Conservation (phyloP, 2,113 vertebrate genomes). For the Helogale parvula region DNA sequence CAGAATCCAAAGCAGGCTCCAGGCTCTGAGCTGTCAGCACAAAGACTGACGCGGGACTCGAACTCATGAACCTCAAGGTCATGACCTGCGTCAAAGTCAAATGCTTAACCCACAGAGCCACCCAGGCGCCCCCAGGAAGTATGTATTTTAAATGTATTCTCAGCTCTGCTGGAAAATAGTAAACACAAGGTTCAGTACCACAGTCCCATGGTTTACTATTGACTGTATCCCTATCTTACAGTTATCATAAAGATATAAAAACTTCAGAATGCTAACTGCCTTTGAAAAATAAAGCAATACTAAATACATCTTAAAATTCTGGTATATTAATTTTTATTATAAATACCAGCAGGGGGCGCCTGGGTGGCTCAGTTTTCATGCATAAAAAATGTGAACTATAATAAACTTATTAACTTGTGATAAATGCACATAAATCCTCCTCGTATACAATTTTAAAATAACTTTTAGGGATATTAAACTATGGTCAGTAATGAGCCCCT, state of each 20-base stretch:
- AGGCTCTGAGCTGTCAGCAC: too few species aligned
- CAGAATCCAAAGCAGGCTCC: too few species aligned
- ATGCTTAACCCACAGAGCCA: too few species aligned
- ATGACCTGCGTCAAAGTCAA: too few species aligned
- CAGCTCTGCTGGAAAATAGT: neutral
- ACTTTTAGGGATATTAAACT: neutral
- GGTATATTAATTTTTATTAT: constrained; percentile 12
- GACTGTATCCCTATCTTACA: neutral
- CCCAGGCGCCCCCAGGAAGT: neutral
- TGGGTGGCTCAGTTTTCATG: neutral
- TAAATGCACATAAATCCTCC: neutral
- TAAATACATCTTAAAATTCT: constrained; percentile 7
- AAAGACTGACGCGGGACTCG: too few species aligned
- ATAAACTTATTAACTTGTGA: neutral
- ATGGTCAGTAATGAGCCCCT: neutral
- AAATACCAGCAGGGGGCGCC: constrained; percentile 33
- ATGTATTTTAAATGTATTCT: neutral
- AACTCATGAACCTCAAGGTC: too few species aligned
- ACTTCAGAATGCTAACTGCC: neutral
- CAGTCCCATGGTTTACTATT: neutral
- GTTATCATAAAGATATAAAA: neutral
- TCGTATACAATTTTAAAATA: neutral
- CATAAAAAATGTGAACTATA: neutral
- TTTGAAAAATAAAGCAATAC: constrained; percentile 39
- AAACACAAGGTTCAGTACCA: neutral